These are phyloP conservation scores for Marcusenius ussheri DNA, from an alignment of 2,113 vertebrate genomes.

Conservation along the genomic window DNA sequence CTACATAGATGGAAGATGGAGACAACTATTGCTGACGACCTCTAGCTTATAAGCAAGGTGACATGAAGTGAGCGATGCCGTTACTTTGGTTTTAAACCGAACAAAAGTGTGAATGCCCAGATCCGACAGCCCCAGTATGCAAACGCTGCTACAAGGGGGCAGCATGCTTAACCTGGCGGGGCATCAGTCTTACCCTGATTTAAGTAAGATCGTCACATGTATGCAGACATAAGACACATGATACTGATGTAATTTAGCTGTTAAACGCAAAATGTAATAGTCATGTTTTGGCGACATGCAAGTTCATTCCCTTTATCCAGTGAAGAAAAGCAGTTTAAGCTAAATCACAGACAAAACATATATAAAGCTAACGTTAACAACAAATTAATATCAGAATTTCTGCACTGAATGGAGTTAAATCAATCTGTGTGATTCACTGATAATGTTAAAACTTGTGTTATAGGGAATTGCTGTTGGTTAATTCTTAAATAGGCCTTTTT, in stretches of 20 bases:
- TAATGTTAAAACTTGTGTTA: neutral
- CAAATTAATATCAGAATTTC: neutral
- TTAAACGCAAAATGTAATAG: neutral
- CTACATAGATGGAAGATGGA: neutral
- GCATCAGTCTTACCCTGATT: neutral
- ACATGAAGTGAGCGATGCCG: neutral
- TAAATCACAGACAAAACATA: neutral
- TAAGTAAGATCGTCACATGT: neutral
- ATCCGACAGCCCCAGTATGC: neutral
- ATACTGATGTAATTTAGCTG: neutral
- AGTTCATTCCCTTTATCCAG: neutral
- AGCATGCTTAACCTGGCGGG: neutral
- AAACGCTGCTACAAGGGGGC: neutral
- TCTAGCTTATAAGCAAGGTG: neutral
- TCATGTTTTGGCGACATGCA: neutral
- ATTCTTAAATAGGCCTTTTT: neutral
- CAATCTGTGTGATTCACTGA: neutral
- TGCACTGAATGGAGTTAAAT: neutral
- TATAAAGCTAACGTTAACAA: neutral
- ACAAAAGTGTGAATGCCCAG: neutral
- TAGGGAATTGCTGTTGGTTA: neutral
- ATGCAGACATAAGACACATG: neutral
- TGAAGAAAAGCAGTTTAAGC: neutral
- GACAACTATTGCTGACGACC: neutral
- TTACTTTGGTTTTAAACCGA: neutral